Conservation (phyloP, 2,888 invertebrate species). For the Aphodius sticticus region DNA sequence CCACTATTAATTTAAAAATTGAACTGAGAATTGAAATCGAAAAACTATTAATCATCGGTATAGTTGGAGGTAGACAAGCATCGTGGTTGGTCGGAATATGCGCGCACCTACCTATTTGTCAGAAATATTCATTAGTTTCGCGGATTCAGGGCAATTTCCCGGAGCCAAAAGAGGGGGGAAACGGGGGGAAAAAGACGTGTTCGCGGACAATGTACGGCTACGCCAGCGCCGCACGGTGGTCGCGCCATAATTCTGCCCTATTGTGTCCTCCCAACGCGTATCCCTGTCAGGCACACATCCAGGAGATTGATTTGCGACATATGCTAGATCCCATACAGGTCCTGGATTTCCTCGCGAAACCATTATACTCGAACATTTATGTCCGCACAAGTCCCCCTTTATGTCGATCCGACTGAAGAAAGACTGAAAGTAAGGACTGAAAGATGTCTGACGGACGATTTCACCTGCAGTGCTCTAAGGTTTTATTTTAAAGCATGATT, state of each 20-base stretch:
- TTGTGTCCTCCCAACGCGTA: slow-evolving; percentile 48
- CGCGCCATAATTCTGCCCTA: slow-evolving; percentile 43
- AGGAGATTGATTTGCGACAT: slow-evolving; percentile 52
- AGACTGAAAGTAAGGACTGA: neutral
- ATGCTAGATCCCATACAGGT: slow-evolving; percentile 48
- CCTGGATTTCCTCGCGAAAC: slow-evolving; percentile 27
- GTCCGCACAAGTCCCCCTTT: neutral
- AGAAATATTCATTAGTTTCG: slow-evolving; percentile 4
- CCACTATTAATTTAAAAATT: neutral
- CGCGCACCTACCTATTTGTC: neutral
- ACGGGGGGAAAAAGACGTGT: neutral
- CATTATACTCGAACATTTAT: slow-evolving; percentile 22
- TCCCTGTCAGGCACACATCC: slow-evolving; percentile 50
- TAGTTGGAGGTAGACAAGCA: neutral
- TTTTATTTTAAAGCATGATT: too few relatives aligned
- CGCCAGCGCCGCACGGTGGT: slow-evolving; percentile 26
- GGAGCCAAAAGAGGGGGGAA: neutral
- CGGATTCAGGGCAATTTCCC: neutral
- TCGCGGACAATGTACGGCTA: neutral
- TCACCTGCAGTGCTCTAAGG: too few relatives aligned
- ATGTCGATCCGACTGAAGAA: neutral
- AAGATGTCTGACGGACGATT: neutral
- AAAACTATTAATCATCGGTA: neutral
- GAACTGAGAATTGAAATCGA: neutral
- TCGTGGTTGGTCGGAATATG: neutral